A percentile compares a stretch with the other conserved stretches of the same genome.
phyloP scores from a whole-genome alignment of 2,797 vertebrate genomes.

The Lutjanus argentimaculatus region DNA sequence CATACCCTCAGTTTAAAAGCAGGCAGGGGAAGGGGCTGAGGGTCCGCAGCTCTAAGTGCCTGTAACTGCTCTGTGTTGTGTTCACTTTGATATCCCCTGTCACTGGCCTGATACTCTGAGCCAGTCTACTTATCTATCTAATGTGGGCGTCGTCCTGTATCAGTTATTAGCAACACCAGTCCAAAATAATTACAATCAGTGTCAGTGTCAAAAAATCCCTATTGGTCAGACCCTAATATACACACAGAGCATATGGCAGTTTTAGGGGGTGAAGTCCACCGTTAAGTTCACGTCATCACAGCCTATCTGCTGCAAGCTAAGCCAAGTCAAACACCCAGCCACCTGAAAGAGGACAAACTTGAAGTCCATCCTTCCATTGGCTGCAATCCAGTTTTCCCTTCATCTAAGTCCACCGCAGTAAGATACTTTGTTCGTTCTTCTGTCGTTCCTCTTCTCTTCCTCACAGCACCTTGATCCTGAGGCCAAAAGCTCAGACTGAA shows the following conservation, averaged over 20 bases:
- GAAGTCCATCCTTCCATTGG: not conserved
- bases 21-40: not conserved
- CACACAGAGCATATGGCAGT: not conserved
- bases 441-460: not conserved
- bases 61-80: not conserved
- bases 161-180: constrained; percentile 7
- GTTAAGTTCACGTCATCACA: not conserved
- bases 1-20: not conserved
- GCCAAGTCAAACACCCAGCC: constrained; percentile 35
- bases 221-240: constrained; percentile 16
- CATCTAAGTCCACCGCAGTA: constrained; percentile 2
- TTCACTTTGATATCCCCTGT: not conserved
- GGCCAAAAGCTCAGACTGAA: not conserved
- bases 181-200: not conserved
- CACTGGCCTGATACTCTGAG: not conserved
- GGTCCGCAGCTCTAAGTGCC: not conserved
- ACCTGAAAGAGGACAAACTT: constrained; percentile 4
- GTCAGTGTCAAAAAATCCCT: not conserved
- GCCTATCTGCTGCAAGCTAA: constrained; percentile 6
- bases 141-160: not conserved
- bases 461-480: not conserved
- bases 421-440: not conserved
- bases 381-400: not conserved
- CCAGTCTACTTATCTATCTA: not conserved
- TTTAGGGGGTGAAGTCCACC: constrained; percentile 35